Evolutionary conservation across 2,888 invertebrate genomes (phyloP), one percentile per base, ranked within the genome.

Genomic region (Gari tellinella): DNA sequence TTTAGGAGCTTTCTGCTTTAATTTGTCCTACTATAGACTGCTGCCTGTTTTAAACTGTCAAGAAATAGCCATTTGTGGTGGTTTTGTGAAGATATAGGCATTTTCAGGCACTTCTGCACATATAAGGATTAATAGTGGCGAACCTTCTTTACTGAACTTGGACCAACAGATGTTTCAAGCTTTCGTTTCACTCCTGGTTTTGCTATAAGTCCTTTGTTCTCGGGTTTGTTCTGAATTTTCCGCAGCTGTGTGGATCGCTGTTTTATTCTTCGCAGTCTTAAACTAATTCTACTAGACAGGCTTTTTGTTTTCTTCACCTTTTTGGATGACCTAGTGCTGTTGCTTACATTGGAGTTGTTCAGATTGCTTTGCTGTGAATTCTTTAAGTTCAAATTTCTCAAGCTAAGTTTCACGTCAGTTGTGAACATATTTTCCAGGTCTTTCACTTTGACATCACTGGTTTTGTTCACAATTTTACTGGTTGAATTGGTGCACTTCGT

Each of bases 181-280:
- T 83, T 83, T 38, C 83, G 62, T 58, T 83, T 83, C 5, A 76
- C 67, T n/a, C 78, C 78, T 10, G 66, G 19, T 37, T 69, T 72
- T 14, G 60, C 53, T 25, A 72, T 65, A 53, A 74, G 64, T 8
- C 68, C 66, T 45, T 83, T 80, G 60, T 83, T 83, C 51, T 83
- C 83, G 17, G 66, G 60, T 19, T 72, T 73, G 10, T 31, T 23
- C 45, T 63, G 64, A 2, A 37, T 23, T 46, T 64, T 67, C 5
- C 31, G 21, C 15, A 46, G 43, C 37, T 40, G 56, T 49, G 55
- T 41, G 0, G 69, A 57, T 31, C 67, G 74, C 57, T 74, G 78
- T 23, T 70, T 25, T 14, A 78, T 49, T 45, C 74, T 55, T 10
- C 78, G 58, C 21, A 78, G 51, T 48, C 78, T 55, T n/a, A 78